Conservation (phyloP, 2,113 vertebrate genomes). For the Chaenocephalus aceratus region DNA sequence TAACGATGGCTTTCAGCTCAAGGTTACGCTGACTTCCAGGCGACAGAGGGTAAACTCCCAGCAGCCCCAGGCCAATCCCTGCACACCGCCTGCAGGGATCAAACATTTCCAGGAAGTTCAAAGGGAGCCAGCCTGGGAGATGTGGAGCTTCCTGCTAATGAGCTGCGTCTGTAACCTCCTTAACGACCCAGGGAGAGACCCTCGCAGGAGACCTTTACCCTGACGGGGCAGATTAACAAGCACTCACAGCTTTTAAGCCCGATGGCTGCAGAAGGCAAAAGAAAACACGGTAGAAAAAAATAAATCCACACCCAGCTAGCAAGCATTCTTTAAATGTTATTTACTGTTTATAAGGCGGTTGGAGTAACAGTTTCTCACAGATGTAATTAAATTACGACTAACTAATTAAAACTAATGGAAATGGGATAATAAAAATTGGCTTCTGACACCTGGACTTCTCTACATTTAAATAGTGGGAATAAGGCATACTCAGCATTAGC, state of each 20-base stretch:
- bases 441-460: neutral
- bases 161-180: slow-evolving; percentile 43
- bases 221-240: slow-evolving; percentile 31
- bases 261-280: neutral
- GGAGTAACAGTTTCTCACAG: neutral
- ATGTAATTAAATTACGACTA: slow-evolving; percentile 23
- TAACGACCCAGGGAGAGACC: slow-evolving; percentile 43
- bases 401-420: slow-evolving; percentile 21
- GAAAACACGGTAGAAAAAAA: neutral
- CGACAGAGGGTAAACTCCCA: slow-evolving; percentile 15
- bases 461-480: slow-evolving; percentile 12
- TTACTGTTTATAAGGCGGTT: neutral
- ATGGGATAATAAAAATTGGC: slow-evolving; percentile 2
- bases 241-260: slow-evolving; percentile 20
- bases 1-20: slow-evolving; percentile 6
- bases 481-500: too few relatives aligned
- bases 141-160: slow-evolving; percentile 45
- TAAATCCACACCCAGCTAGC: neutral
- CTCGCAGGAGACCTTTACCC: slow-evolving; percentile 34
- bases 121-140: slow-evolving; percentile 40
- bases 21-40: slow-evolving; percentile 23
- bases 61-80: slow-evolving; percentile 22
- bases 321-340: slow-evolving; percentile 9
- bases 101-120: slow-evolving; percentile 57
- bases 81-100: slow-evolving; percentile 47